Evolutionary conservation across 2,113 vertebrate species (phyloP).

Genomic region (Charadrius vociferus): DNA sequence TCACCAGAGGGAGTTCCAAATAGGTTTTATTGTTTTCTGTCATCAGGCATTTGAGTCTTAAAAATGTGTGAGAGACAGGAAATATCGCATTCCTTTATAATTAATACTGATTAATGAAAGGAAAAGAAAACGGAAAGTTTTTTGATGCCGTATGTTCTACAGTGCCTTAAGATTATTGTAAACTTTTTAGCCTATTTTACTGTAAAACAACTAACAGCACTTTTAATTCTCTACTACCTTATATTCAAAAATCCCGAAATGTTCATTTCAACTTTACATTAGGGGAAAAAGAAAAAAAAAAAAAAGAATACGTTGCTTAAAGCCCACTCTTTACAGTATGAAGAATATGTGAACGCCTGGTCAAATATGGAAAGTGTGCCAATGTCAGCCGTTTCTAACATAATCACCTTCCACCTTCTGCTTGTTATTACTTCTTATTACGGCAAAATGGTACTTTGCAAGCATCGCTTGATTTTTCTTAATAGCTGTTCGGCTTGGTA

Average conservation of each 20-base stretch:
- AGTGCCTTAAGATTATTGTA: neutral
- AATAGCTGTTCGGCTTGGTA: rapidly evolving
- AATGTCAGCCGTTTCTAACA: neutral
- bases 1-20: neutral
- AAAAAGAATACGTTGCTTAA: neutral
- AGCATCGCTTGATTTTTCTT: neutral
- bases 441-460: no score
- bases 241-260: neutral
- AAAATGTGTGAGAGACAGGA: neutral
- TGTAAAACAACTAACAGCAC: neutral
- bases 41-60: neutral
- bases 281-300: neutral
- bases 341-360: neutral
- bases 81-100: neutral
- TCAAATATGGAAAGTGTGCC: neutral
- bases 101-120: rapidly evolving
- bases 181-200: rapidly evolving
- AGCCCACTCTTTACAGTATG: neutral
- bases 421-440: no score
- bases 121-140: neutral
- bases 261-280: neutral
- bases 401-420: neutral
- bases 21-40: neutral
- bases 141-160: neutral
- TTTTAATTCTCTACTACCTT: neutral